Conservation (phyloP, 2,113 vertebrate species). For the Thryonomys swinderianus region DNA sequence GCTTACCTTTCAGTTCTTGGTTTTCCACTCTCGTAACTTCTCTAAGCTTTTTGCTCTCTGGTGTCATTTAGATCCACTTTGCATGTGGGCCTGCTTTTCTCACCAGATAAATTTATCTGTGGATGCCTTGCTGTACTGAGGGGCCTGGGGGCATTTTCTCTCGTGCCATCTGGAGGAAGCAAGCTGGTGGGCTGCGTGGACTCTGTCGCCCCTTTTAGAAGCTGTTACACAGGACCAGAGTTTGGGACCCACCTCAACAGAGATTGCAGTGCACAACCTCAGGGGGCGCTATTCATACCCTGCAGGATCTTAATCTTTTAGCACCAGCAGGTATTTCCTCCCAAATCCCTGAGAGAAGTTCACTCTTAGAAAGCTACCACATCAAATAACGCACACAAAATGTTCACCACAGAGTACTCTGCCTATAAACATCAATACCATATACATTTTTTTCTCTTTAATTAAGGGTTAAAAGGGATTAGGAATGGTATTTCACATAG, state of each 20-base stretch:
- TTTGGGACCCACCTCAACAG: background rate
- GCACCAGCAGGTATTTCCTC: background rate
- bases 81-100: background rate
- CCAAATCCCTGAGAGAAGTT: background rate
- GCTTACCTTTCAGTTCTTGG: slow-evolving; percentile 10
- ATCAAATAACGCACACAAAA: background rate
- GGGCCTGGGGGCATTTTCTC: background rate
- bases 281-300: background rate
- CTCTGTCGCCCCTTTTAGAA: background rate
- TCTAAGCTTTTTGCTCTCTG: background rate
- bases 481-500: background rate
- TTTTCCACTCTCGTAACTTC: background rate
- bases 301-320: background rate
- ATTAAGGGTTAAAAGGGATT: background rate
- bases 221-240: background rate
- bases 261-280: background rate
- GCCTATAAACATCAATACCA: too few species aligned
- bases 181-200: background rate
- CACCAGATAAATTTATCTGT: background rate
- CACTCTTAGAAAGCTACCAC: background rate
- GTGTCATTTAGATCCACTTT: background rate
- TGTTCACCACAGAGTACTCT: background rate
- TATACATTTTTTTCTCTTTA: background rate
- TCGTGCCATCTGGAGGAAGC: background rate
- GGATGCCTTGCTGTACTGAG: background rate